Evolutionary conservation across 53 echinoderm and acorn worm species (phyloP).

Genomic region (Actinopyga echinites): DNA sequence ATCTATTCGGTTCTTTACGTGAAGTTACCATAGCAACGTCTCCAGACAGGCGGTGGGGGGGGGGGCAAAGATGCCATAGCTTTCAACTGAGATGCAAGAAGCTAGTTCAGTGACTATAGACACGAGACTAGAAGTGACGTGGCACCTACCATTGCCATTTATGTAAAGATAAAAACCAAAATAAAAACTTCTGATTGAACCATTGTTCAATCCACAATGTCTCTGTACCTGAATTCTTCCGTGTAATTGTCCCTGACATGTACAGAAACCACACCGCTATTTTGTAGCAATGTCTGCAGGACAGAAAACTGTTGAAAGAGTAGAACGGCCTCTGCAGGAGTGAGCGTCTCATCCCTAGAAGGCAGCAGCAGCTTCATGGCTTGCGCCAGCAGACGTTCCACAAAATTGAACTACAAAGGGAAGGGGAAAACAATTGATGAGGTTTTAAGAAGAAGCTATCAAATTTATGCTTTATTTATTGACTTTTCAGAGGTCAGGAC

Average conservation of each 20-base stretch:
- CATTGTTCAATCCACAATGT: no score
- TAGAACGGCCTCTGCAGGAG: conserved; percentile 75
- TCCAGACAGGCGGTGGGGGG: no score
- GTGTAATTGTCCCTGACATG: conserved; percentile 86
- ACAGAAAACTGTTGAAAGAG: conserved; percentile 92
- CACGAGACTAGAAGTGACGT: no score
- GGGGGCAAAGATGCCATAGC: no score
- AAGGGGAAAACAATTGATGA: not conserved
- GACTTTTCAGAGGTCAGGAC: no score
- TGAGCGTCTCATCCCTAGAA: conserved; percentile 72
- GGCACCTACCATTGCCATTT: no score
- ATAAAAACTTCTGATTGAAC: no score
- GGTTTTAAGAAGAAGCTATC: not conserved
- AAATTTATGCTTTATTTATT: not conserved
- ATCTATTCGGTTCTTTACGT: no score
- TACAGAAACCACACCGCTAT: conserved; percentile 69
- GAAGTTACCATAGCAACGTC: no score
- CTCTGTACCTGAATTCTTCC: conserved; percentile 87
- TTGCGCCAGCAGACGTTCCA: conserved; percentile 78
- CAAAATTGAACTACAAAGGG: conserved; percentile 67
- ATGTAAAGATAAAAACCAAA: no score
- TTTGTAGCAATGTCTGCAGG: conserved; percentile 81
- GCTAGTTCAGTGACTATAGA: no score
- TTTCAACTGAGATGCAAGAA: no score
- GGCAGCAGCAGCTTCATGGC: conserved; percentile 92